Evolutionary conservation across 2,797 vertebrate species (phyloP).

Genomic region (Chaunax sp.): DNA sequence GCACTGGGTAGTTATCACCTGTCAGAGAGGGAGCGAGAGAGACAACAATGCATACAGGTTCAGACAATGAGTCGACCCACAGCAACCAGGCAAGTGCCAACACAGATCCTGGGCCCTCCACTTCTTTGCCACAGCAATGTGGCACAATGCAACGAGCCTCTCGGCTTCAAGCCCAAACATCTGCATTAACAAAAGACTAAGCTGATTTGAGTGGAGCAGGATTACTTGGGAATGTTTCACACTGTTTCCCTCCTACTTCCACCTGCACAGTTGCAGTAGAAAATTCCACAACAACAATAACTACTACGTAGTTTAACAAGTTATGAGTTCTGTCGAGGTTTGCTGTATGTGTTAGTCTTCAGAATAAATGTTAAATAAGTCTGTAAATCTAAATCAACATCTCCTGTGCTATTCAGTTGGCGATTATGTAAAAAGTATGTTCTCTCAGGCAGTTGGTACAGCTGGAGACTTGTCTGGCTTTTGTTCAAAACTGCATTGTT

Average conservation of each 20-base stretch:
- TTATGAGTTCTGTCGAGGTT: conserved; percentile 25
- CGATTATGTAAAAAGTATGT: conserved; percentile 64
- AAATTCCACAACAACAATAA: conserved; percentile 38
- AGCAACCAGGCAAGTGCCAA: conserved; percentile 92
- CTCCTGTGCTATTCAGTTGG: conserved; percentile 47
- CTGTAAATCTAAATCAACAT: conserved; percentile 2
- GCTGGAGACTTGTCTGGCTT: conserved; percentile 77
- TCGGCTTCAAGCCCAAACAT: conserved; percentile 93
- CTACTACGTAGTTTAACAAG: conserved; percentile 34
- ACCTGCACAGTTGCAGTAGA: conserved; percentile 48
- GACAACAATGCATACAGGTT: conserved; percentile 97
- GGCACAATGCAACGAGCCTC: conserved; percentile 79
- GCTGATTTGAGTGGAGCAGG: conserved; percentile 86
- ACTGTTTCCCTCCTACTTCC: conserved; percentile 45
- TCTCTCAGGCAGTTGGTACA: conserved; percentile 71
- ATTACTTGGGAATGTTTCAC: conserved; percentile 83
- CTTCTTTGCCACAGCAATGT: conserved; percentile 77
- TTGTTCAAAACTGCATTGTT: conserved; percentile 80
- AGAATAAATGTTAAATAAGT: conserved; percentile 31
- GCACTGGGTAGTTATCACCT: conserved; percentile 99
- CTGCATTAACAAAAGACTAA: conserved; percentile 95
- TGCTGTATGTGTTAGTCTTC: conserved; percentile 10
- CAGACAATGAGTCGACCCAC: conserved; percentile 95
- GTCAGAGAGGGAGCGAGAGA: conserved; percentile 80
- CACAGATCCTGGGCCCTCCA: conserved; percentile 81